Base-by-base conservation (phyloP, 2,888 invertebrate genomes). In the Chydorus sphaericus region DNA sequence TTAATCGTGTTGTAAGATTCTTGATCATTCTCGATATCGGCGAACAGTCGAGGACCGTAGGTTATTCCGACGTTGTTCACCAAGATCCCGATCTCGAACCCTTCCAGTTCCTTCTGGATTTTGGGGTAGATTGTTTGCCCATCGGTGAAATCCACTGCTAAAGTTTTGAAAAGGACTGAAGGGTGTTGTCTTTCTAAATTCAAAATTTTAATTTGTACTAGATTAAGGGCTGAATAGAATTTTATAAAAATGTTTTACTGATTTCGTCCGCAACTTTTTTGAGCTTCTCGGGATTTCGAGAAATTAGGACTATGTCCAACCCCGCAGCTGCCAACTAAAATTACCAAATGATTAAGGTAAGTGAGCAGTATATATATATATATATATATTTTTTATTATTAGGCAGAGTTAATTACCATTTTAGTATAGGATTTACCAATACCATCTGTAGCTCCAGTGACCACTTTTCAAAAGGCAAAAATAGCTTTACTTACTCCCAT, bases 11-110 rank as follows among this genome's bases (percentile, higher is more conserved):
- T 77, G 51, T 75, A 72, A 62, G 79, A 76, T 28, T 80, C 69
- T 59, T 77, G 75, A 3, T 82, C 79, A 67, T 77, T 65, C 31
- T 66, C 65, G 6, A 63, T 63, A 30, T 71, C 59, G 33, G 71
- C 67, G 38, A 64, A 61, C n/a, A n/a, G n/a, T 58, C 67, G 73
- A 57, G 90, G 86, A 0, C 93, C 93, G 69, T 86, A 79, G 0
- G 78, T 73, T 67, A 90, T 89, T 20, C 93, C 93, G 2, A 94
- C 90, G 71, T 94, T 94, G 72, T 96, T 96, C 33, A 94, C 81
- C 54, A 93, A 70, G 8, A 90, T 80, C 0, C 89, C 91, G 61
- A 92, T 80, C 64, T 91, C 88, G 26, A 90, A 69, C 0, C 78
- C 83, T 16, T 76, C 74, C n/a, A 85, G 71, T 58, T 78, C 76